Evolutionary conservation across 2,888 invertebrate species (phyloP).

Genomic region (Apocheima hispidaria): DNA sequence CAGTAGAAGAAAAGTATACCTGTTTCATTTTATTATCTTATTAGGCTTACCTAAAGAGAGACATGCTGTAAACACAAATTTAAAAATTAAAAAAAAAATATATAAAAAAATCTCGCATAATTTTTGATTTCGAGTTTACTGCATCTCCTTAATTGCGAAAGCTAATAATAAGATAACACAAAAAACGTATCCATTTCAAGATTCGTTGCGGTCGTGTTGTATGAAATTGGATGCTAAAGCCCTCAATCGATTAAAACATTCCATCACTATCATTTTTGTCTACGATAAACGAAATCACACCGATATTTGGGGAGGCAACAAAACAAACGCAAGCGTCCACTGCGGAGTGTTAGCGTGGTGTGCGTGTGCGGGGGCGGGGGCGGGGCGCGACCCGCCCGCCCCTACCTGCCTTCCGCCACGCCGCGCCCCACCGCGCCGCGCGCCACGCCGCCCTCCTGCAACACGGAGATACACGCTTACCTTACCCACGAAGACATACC

Average conservation of each 20-base stretch:
- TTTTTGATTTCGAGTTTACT: not conserved
- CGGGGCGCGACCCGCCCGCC: slow-evolving; percentile 53
- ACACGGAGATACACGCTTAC: slow-evolving; percentile 9
- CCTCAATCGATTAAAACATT: slow-evolving; percentile 72
- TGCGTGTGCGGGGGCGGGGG: slow-evolving; percentile 39
- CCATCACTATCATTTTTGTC: slow-evolving; percentile 74
- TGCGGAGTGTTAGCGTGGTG: slow-evolving; percentile 46
- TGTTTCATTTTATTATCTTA: not conserved
- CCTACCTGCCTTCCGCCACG: slow-evolving; percentile 80
- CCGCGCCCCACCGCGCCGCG: slow-evolving; percentile 64
- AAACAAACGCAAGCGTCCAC: slow-evolving; percentile 82
- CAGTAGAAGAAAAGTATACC: not conserved
- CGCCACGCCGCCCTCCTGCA: slow-evolving; percentile 47
- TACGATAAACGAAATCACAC: slow-evolving; percentile 81
- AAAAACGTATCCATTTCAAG: not conserved
- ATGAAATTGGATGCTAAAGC: not conserved
- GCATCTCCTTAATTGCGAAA: not conserved
- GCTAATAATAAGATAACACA: too few species aligned
- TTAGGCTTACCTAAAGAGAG: not conserved
- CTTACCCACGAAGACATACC: too few species aligned
- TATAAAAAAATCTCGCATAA: not conserved
- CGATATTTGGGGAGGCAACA: slow-evolving; percentile 83
- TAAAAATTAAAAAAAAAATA: not conserved
- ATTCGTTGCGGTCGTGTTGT: not conserved
- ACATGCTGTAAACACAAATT: not conserved